phyloP scores from a whole-genome alignment of 2,888 invertebrate species.

The Blera fallax region DNA sequence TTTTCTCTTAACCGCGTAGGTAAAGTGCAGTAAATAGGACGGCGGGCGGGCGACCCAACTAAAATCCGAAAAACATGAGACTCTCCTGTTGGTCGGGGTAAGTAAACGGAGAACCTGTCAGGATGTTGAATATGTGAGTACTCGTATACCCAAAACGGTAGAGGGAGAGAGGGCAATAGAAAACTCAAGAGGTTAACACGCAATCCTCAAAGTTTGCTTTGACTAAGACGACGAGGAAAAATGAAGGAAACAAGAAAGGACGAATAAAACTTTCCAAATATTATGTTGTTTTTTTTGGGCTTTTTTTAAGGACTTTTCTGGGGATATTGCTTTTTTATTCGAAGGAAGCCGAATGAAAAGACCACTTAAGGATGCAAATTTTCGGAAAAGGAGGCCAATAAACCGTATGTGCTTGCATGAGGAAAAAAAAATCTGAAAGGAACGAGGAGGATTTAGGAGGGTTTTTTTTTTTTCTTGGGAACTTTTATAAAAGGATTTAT shows the following conservation, averaged over 20 bases:
- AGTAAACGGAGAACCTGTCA: slow-evolving; percentile 60
- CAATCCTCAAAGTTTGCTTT: slow-evolving; percentile 56
- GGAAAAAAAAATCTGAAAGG: slow-evolving; percentile 4
- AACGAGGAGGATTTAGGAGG: slow-evolving; percentile 20
- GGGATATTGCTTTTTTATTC: slow-evolving; percentile 55
- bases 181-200: slow-evolving; percentile 68
- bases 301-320: slow-evolving; percentile 9
- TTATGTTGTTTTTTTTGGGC: neutral
- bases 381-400: slow-evolving; percentile 64
- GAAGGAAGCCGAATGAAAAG: slow-evolving; percentile 59
- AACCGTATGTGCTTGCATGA: slow-evolving; percentile 64
- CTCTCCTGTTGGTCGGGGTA: neutral
- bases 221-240: neutral
- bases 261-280: slow-evolving; percentile 65
- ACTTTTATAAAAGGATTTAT: slow-evolving; percentile 51
- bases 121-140: slow-evolving; percentile 49
- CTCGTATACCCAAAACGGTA: neutral
- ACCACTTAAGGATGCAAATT: slow-evolving; percentile 71
- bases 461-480: slow-evolving; percentile 8
- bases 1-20: slow-evolving; percentile 68
- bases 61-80: slow-evolving; percentile 37
- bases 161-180: slow-evolving; percentile 35
- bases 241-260: neutral
- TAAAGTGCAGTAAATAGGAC: slow-evolving; percentile 45
- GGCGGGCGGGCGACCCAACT: neutral